Base-by-base conservation (phyloP, 2,113 vertebrate genomes). In the Tursiops truncatus region DNA sequence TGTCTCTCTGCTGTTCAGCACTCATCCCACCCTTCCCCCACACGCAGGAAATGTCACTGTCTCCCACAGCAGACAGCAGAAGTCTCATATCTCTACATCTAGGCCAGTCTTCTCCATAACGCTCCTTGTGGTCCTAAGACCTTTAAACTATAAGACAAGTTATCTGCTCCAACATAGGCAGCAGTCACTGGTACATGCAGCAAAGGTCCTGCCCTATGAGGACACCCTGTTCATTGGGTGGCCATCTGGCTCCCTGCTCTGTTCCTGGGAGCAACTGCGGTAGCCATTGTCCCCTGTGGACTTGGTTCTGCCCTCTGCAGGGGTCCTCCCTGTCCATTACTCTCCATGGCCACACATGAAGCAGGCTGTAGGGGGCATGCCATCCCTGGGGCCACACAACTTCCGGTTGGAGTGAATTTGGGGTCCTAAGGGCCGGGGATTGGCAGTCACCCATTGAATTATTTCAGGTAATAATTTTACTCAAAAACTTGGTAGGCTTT, bases 101-200 rank as follows among this genome's bases (percentile, higher is more conserved):
- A 14, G n/a, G 56, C 12, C 33, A 13, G 76, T 1, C 11, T 70
- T 70, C 81, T 58, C 25, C 6, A 12, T 50, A 56, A 53, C 2
- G 5, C 0, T 3, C 15, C 3, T 2, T 12, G 28, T n/a, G 47
- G 58, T 21, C n/a, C 44, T 65, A 36, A 0, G 1, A 33, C 13
- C 33, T 94, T 56, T 60, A 71, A 58, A 65, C 28, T 38, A 63
- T 12, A 53, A 74, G 76, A 44, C 15, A 85, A 67, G 8, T 31
- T 38, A 11, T 56, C 86, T 44, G 14, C 28, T 65, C 28, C 28
- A n/a, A 41, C 20, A 21, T 12, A 1, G 7, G 9, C 28, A 50
- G 31, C 31, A 5, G 38, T 53, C 70, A 6, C 33, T 5, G 25
- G 15, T 8, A 23, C 28, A n/a, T 7, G 13, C 26, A 81, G n/a